phyloP scores from a whole-genome alignment of 2,113 vertebrate species.

The Puntigrus tetrazona region DNA sequence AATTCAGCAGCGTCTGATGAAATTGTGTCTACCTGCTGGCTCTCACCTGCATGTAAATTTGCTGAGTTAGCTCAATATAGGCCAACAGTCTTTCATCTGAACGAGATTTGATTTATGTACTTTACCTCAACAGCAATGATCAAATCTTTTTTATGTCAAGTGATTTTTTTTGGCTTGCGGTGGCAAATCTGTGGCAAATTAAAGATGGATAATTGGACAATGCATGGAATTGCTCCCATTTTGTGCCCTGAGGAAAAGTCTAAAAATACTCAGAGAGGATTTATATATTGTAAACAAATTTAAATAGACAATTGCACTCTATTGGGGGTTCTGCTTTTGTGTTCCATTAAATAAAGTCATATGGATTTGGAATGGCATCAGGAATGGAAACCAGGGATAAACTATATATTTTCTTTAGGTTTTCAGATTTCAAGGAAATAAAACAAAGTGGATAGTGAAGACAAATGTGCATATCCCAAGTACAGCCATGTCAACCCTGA shows the following conservation, averaged over 20 bases:
- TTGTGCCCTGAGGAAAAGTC: background rate
- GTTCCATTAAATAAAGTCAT: background rate
- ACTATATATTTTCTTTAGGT: background rate
- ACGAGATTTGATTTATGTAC: background rate
- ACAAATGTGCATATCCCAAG: background rate
- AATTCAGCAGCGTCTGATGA: constrained; percentile 11
- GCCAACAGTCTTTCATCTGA: background rate
- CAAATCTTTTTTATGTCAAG: background rate
- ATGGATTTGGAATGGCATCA: background rate
- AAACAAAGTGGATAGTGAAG: constrained; percentile 1
- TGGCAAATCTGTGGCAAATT: background rate
- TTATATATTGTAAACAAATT: background rate
- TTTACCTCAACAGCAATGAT: background rate
- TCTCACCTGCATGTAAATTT: constrained; percentile 4
- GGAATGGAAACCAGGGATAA: no score
- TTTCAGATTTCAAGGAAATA: background rate
- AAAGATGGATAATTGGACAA: background rate
- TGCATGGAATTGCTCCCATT: background rate
- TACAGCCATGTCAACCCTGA: constrained; percentile 8
- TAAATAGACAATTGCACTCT: background rate
- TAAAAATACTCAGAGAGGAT: background rate
- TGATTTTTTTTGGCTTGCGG: background rate
- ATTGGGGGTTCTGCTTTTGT: background rate
- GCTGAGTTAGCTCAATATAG: background rate
- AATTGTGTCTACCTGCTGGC: constrained; percentile 6